Evolutionary conservation across 2,797 vertebrate genomes (phyloP).

Genomic region (Sebastes diploproa): DNA sequence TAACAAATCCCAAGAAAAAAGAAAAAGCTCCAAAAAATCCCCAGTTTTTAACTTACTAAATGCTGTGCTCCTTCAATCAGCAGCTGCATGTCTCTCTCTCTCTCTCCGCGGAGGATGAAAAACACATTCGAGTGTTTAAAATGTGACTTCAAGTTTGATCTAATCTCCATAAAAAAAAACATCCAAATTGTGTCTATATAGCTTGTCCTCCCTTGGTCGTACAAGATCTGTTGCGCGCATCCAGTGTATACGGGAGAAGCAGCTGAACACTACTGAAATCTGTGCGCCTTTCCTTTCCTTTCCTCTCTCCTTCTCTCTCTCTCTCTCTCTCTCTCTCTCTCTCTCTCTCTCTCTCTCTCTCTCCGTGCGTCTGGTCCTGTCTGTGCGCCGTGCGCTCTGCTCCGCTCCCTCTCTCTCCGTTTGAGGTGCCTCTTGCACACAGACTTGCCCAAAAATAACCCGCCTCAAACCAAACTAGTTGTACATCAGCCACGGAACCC

Average conservation of each 20-base stretch:
- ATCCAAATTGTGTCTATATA: slow-evolving; percentile 19
- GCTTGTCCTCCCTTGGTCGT: slow-evolving; percentile 14
- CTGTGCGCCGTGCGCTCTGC: slow-evolving; percentile 62
- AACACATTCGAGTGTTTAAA: neutral
- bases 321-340: slow-evolving; percentile 29
- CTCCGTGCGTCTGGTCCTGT: slow-evolving; percentile 42
- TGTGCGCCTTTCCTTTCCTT: slow-evolving; percentile 65
- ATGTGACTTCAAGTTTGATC: slow-evolving; percentile 8
- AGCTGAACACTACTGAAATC: slow-evolving; percentile 42
- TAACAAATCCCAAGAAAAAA: neutral
- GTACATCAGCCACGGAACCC: slow-evolving; percentile 77
- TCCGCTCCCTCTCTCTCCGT: slow-evolving; percentile 68
- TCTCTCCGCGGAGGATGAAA: slow-evolving; percentile 19
- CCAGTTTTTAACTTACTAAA: slow-evolving; percentile 53
- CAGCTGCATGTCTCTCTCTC: slow-evolving; percentile 62
- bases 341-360: neutral
- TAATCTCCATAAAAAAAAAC: slow-evolving; percentile 37
- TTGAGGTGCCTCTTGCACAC: slow-evolving; percentile 76
- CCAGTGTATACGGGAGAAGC: slow-evolving; percentile 49
- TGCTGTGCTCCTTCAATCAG: slow-evolving; percentile 23
- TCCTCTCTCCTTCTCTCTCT: slow-evolving; percentile 43
- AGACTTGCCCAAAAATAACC: slow-evolving; percentile 78
- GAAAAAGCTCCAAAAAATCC: slow-evolving; percentile 27
- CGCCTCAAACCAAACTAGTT: slow-evolving; percentile 78
- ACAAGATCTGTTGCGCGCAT: slow-evolving; percentile 66